Percentiles rank a stretch among this genome's conserved stretches.
phyloP scores from a whole-genome alignment of 2,113 vertebrate species.

The Cinclus cinclus region DNA sequence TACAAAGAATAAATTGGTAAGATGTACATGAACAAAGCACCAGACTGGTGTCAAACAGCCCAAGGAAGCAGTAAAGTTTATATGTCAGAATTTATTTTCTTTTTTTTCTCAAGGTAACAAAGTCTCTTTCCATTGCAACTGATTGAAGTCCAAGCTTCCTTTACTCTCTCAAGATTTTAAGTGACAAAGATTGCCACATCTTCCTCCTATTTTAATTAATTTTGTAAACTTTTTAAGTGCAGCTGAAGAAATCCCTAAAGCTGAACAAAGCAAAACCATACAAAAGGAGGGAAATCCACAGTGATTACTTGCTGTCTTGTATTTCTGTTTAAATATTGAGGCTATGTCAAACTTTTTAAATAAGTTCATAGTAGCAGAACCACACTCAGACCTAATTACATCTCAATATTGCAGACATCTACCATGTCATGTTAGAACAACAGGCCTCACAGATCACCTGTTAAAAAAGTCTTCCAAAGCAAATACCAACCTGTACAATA shows the following conservation, averaged over 20 bases:
- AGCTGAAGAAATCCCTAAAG: neutral
- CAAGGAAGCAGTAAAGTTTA: neutral
- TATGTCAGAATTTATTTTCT: neutral
- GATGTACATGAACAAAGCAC: neutral
- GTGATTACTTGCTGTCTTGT: neutral
- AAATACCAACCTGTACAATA: conserved; percentile 88
- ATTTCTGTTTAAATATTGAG: neutral
- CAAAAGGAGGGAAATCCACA: neutral
- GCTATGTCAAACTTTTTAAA: neutral
- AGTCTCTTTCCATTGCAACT: neutral
- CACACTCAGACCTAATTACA: neutral
- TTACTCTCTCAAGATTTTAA: neutral
- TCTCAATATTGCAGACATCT: neutral
- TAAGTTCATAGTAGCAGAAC: neutral
- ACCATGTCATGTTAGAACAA: neutral
- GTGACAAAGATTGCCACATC: neutral
- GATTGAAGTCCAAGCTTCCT: neutral
- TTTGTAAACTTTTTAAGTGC: neutral
- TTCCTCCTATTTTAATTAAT: neutral
- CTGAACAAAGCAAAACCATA: neutral
- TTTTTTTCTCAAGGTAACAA: neutral
- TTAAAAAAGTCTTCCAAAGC: neutral
- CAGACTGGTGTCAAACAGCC: neutral
- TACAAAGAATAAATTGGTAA: neutral
- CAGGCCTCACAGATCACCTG: neutral